Conservation (phyloP, 2,888 invertebrate species). For the Melieria crassipennis region DNA sequence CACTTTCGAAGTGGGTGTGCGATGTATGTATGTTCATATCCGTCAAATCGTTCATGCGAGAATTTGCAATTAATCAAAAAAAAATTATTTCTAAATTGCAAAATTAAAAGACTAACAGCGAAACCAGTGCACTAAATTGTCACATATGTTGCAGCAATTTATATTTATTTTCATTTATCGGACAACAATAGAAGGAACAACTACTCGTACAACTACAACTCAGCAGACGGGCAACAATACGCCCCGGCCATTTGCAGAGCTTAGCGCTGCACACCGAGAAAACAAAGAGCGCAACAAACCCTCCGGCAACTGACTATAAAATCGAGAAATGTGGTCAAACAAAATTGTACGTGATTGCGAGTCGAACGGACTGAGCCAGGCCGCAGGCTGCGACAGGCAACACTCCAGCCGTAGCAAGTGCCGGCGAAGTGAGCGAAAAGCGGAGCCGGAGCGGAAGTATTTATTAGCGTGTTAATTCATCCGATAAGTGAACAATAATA, state of each 20-base stretch:
- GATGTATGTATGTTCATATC: no score
- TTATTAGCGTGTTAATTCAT: slow-evolving; percentile 57
- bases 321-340: slow-evolving; percentile 44
- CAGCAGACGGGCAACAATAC: slow-evolving; percentile 38
- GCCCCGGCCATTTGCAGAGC: slow-evolving; percentile 38
- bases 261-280: slow-evolving; percentile 28
- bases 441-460: neutral
- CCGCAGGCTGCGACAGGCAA: slow-evolving; percentile 30
- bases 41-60: no score
- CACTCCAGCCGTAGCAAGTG: slow-evolving; percentile 10
- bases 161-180: slow-evolving; percentile 47
- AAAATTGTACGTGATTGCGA: slow-evolving; percentile 39
- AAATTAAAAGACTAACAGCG: no score
- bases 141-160: slow-evolving; percentile 53
- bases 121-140: slow-evolving; percentile 40
- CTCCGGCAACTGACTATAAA: slow-evolving; percentile 1
- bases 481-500: slow-evolving; percentile 63
- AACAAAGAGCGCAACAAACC: slow-evolving; percentile 28
- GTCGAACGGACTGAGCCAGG: neutral
- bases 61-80: no score
- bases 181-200: slow-evolving; percentile 17
- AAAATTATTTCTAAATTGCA: no score
- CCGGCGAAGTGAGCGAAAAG: neutral
- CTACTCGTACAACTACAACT: slow-evolving; percentile 11
- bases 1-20: no score